Percentiles rank a stretch among this genome's conserved stretches.
Evolutionary conservation across 2,797 vertebrate species (phyloP).

Genomic region (Anniella stebbinsi): DNA sequence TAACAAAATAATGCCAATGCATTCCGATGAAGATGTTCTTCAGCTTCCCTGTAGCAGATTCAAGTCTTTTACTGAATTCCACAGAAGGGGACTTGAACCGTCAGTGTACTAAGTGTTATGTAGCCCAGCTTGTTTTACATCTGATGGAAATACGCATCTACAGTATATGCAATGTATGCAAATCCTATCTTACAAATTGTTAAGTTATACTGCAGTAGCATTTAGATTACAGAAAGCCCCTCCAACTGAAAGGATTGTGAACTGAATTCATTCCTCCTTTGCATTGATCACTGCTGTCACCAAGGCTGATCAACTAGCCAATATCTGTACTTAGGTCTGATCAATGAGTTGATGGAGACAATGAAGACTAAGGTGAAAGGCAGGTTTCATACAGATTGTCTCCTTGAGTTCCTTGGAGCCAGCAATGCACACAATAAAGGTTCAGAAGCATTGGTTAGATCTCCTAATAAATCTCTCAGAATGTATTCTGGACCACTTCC

Average conservation of each 20-base stretch:
- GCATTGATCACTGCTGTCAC: slow-evolving; percentile 5
- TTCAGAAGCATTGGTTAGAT: not conserved
- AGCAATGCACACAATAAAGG: not conserved
- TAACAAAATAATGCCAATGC: too few species aligned
- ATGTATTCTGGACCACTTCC: not conserved
- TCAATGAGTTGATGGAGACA: not conserved
- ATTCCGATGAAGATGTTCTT: not conserved
- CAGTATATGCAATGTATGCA: not conserved
- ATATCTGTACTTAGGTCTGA: not conserved
- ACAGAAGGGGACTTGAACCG: not conserved
- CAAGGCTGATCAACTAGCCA: not conserved
- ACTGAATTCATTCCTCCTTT: not conserved
- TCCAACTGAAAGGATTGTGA: not conserved
- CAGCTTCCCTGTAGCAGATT: not conserved
- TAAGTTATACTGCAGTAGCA: not conserved
- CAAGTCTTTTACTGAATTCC: not conserved
- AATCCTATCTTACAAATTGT: not conserved
- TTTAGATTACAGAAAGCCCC: not conserved
- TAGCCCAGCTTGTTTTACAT: not conserved
- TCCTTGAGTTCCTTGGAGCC: not conserved
- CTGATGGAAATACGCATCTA: not conserved
- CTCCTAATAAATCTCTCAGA: not conserved
- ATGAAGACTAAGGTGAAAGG: not conserved
- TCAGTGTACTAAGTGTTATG: too few species aligned
- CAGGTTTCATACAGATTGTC: not conserved